Evolutionary conservation across 2,888 invertebrate species (phyloP).

Genomic region (Clunio marinus): DNA sequence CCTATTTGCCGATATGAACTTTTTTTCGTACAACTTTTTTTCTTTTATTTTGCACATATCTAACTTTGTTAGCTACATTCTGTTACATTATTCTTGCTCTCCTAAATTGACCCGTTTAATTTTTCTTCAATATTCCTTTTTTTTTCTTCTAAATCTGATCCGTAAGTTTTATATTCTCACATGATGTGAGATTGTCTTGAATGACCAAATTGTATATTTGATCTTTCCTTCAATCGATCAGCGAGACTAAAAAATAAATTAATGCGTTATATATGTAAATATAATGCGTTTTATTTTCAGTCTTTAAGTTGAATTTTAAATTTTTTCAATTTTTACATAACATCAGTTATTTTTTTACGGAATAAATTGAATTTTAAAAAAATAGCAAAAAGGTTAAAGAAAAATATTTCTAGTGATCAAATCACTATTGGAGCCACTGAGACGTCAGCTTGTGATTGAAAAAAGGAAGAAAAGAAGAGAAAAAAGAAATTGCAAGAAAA

Average conservation of each 20-base stretch:
- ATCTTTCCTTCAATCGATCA: background rate
- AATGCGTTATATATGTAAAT: background rate
- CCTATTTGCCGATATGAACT: background rate
- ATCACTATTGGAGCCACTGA: slow-evolving; percentile 26
- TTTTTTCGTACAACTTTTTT: background rate
- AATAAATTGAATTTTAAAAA: background rate
- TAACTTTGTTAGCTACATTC: background rate
- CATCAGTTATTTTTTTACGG: background rate
- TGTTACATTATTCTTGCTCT: background rate
- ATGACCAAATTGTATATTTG: background rate
- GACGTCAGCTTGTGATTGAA: slow-evolving; percentile 20
- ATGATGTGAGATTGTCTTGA: background rate
- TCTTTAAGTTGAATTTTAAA: background rate
- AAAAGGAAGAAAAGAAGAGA: slow-evolving; percentile 18
- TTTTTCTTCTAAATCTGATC: slow-evolving; percentile 12
- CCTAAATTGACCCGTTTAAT: slow-evolving; percentile 18
- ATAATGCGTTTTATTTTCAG: background rate
- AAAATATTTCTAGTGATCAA: background rate
- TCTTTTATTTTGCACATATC: background rate
- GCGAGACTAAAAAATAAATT: background rate
- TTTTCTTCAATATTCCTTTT: too few relatives aligned
- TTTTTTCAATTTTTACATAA: background rate
- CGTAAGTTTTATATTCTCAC: background rate
- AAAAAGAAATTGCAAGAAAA: slow-evolving; percentile 24
- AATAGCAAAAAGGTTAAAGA: too few relatives aligned